Conservation (phyloP, 2,113 vertebrate genomes). For the Pholis gunnellus region DNA sequence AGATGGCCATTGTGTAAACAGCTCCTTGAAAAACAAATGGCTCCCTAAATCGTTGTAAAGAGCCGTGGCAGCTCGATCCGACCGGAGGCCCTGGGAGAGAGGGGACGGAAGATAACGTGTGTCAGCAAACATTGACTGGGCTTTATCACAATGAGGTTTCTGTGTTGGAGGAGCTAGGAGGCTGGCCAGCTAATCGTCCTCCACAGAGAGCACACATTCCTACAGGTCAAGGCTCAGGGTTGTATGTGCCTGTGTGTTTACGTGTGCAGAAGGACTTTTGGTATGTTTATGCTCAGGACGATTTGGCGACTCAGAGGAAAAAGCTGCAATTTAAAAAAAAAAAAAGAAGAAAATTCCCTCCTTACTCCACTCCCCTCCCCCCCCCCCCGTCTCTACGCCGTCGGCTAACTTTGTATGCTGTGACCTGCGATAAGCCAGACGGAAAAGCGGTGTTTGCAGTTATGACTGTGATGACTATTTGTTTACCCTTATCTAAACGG, state of each 20-base stretch:
- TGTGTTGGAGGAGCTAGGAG: slow-evolving; percentile 73
- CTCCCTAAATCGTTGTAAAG: slow-evolving; percentile 78
- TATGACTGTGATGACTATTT: slow-evolving; percentile 82
- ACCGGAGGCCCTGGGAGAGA: slow-evolving; percentile 61
- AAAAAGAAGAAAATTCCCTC: too few species aligned
- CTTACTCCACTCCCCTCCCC: background rate
- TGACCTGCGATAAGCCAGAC: slow-evolving; percentile 77
- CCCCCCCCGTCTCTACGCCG: slow-evolving; percentile 28
- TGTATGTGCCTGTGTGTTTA: slow-evolving; percentile 49
- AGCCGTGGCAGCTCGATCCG: slow-evolving; percentile 69
- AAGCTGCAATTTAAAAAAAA: too few species aligned
- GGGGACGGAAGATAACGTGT: slow-evolving; percentile 76
- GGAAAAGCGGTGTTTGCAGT: slow-evolving; percentile 77
- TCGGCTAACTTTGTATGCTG: slow-evolving; percentile 69
- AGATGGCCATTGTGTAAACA: slow-evolving; percentile 77
- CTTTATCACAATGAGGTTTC: slow-evolving; percentile 82
- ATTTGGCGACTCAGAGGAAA: slow-evolving; percentile 42
- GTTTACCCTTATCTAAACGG: slow-evolving; percentile 78
- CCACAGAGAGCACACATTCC: slow-evolving; percentile 74
- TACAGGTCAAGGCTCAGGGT: slow-evolving; percentile 77
- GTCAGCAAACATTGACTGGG: slow-evolving; percentile 83
- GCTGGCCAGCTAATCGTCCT: slow-evolving; percentile 73
- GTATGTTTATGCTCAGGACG: slow-evolving; percentile 61
- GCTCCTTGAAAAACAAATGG: slow-evolving; percentile 78
- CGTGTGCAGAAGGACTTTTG: slow-evolving; percentile 34